Base-by-base conservation (phyloP, 2,888 invertebrate species). In the Mimumesa dahlbomi region DNA sequence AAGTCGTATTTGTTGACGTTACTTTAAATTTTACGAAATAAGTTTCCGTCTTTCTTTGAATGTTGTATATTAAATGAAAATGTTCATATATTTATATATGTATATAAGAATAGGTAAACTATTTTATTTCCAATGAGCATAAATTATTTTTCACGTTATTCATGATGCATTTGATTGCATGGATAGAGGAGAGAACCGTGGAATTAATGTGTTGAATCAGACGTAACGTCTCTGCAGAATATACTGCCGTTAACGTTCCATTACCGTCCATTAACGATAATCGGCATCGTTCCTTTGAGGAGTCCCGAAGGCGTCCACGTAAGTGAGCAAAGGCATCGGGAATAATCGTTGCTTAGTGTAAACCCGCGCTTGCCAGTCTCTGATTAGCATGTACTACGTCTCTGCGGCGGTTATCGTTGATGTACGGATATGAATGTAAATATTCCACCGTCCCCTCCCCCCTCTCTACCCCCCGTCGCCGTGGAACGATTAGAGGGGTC, bases 281-380 rank as follows among this genome's bases (percentile, higher is more conserved):
- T 75, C 62, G 75, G 31, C 63, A 46, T 54, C 72, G 71, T 66
- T 77, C 77, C 74, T 77, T 77, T 74, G 77, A 77, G 71, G 59
- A 59, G 34, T 68, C 53, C 62, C 64, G 49, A 74, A 67, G 74
- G 64, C 75, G 68, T 59, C 49, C 56, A 53, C 50, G 38, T 36
- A 57, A 22, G 53, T 36, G n/a, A n/a, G n/a, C n/a, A n/a, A 40
- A 56, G 56, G 56, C 49, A 49, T 31, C 48, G 63, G 16, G 58
- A 58, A 70, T 76, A 65, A 76, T 70, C 65, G 59, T 62, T 42
- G 22, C 19, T 22, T 40, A 56, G 40, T 54, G 58, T 56, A 67
- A 63, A 63, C 43, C 49, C 25, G 34, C 45, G 49, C 59, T 38
- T 42, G 34, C 36, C 67, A 53, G 40, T 49, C 19, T 46, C 45